phyloP scores from a whole-genome alignment of 2,888 invertebrate genomes.

The Drosophila atroscutellata region DNA sequence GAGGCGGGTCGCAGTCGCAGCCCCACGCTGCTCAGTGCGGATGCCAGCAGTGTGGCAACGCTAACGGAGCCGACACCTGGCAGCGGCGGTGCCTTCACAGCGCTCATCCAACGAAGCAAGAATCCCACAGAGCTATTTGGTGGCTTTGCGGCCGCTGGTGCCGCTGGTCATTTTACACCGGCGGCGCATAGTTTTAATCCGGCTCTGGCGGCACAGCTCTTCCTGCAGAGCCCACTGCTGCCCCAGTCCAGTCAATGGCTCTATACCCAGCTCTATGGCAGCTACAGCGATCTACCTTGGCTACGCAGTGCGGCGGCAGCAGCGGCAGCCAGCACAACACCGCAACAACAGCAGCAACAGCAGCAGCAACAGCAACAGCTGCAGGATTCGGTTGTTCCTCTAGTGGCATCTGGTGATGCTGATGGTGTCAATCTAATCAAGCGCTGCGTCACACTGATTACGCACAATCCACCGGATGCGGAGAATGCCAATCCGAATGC shows the following conservation, averaged over 20 bases:
- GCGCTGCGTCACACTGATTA: conserved; percentile 82
- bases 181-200: conserved; percentile 86
- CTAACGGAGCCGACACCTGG: conserved; percentile 57
- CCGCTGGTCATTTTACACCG: conserved; percentile 85
- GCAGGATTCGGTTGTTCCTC: conserved; percentile 23
- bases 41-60: conserved; percentile 52
- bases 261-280: conserved; percentile 91
- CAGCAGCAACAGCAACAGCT: conserved; percentile 48
- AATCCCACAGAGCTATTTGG: conserved; percentile 82
- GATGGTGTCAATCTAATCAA: conserved; percentile 84
- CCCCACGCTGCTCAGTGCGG: conserved; percentile 47
- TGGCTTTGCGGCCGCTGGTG: conserved; percentile 86
- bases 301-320: conserved; percentile 85
- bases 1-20: conserved; percentile 58
- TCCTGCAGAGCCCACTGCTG: conserved; percentile 90
- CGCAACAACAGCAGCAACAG: conserved; percentile 40
- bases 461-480: conserved; percentile 82
- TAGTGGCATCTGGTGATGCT: conserved; percentile 38
- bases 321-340: conserved; percentile 80
- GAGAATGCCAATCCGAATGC: conserved; percentile 83
- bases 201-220: conserved; percentile 89
- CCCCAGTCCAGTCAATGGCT: conserved; percentile 92
- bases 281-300: conserved; percentile 89
- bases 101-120: conserved; percentile 85
- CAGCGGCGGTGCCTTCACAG: conserved; percentile 83